Conservation (phyloP, 2,113 vertebrate genomes). For the Lontra canadensis region DNA sequence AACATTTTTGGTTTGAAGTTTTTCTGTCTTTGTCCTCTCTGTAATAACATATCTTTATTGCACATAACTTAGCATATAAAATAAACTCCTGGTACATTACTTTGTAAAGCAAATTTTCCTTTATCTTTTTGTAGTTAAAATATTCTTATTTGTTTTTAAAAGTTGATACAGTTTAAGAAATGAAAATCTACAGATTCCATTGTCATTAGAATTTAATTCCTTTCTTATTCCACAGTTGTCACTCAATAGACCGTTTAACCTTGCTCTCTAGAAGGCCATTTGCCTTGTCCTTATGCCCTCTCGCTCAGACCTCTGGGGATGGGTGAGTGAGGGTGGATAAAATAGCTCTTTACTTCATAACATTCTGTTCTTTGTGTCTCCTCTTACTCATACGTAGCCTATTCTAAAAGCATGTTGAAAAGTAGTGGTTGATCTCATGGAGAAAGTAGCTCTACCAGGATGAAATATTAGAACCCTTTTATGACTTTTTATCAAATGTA, state of each 20-base stretch:
- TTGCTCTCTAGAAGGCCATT: constrained; percentile 15
- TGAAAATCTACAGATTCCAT: not conserved
- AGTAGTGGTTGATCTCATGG: constrained; percentile 63
- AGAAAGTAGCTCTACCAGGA: constrained; percentile 63
- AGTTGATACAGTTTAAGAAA: constrained; percentile 31
- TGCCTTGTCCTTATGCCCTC: not conserved
- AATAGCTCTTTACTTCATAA: constrained; percentile 60
- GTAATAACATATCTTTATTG: not conserved
- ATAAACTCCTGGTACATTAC: not conserved
- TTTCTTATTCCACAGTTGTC: not conserved
- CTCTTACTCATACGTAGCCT: not conserved
- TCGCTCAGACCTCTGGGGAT: not conserved
- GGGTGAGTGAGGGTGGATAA: not conserved
- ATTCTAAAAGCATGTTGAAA: constrained; percentile 46
- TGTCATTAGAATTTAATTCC: constrained; percentile 29
- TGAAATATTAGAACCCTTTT: constrained; percentile 51
- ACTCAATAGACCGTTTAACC: constrained; percentile 21
- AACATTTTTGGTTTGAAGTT: not conserved
- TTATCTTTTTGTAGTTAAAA: constrained; percentile 39
- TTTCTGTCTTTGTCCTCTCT: constrained; percentile 10
- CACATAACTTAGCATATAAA: not conserved
- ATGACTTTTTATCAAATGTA: constrained; percentile 65
- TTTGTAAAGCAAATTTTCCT: not conserved
- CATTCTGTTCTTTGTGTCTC: constrained; percentile 53
- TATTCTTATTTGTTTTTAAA: constrained; percentile 12